Conservation (phyloP, 2,797 vertebrate species). For the Eupleurogrammus muticus region DNA sequence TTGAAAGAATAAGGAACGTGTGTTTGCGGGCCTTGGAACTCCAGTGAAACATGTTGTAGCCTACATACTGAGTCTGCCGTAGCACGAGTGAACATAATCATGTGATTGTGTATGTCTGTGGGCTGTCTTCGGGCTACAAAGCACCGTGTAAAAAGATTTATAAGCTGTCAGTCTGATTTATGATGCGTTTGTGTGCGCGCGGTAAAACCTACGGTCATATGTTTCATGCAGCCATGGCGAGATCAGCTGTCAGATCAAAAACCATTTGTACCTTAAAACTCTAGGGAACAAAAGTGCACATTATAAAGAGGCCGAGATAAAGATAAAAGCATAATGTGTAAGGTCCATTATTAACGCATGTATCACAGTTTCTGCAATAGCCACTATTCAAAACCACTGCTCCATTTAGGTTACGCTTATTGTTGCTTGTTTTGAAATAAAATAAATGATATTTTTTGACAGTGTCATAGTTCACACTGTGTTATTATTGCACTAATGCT, state of each 20-base stretch:
- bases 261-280: slow-evolving; percentile 2
- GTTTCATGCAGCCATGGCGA: neutral
- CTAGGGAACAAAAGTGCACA: neutral
- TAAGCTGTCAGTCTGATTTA: slow-evolving; percentile 28
- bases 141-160: slow-evolving; percentile 2
- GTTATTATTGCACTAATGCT: neutral
- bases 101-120: neutral
- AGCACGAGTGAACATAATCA: slow-evolving; percentile 7
- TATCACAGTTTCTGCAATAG: neutral
- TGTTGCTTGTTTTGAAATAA: neutral
- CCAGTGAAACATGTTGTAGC: slow-evolving; percentile 10
- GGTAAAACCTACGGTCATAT: neutral
- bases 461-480: neutral
- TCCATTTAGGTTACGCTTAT: neutral
- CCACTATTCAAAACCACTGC: neutral
- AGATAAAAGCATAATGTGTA: neutral
- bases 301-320: neutral
- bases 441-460: neutral
- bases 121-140: neutral
- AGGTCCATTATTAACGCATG: neutral
- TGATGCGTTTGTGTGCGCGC: neutral
- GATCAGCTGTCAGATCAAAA: slow-evolving; percentile 23
- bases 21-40: neutral
- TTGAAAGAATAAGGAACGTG: neutral
- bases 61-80: slow-evolving; percentile 15